Base-by-base conservation (phyloP, 2,113 vertebrate genomes). In the Thinocorus orbignyianus region DNA sequence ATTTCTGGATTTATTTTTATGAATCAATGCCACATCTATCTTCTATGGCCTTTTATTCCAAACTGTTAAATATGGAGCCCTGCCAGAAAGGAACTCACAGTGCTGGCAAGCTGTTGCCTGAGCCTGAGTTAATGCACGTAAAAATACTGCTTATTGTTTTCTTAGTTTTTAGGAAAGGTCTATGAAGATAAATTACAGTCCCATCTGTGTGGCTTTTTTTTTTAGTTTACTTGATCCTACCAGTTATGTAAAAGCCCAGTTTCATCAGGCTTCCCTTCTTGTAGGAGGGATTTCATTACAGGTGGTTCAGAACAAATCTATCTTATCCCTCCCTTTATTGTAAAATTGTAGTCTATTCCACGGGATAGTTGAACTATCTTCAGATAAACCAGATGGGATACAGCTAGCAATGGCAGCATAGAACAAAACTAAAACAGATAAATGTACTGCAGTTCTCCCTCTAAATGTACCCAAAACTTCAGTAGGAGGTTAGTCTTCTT, bases 1-100 rank as follows among this genome's bases (percentile, higher is more conserved):
- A 76, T n/a, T 94, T 85, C 77, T 91, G 54, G 35, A 42, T 72
- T 94, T 82, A 89, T 89, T 94, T 96, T 94, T 94, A 96, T 94
- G 92, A 96, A 94, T 96, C 91, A 94, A 86, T 90, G 92, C 64
- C 54, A 74, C 91, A 92, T 81, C 86, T 84, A 73, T 90, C 83
- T 90, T 94, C 80, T 64, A 17, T 84, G 86, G 60, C 83, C 76
- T 91, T 95, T 96, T 86, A 90, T 81, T 94, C 52, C 90, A 87
- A 94, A 93, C 37, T 78, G 60, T 66, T 95, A 70, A 51, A 30
- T 17, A 76, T 81, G 86, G 88, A 96, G 55, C 18, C 9, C 41
- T 69, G 93, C 91, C 93, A 94, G 88, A 72, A 74, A 92, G 57
- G 51, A 92, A 58, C 66, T 88, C 65, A 44, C n/a, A 65, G 82